Evolutionary conservation across 2,113 vertebrate genomes (phyloP).

Genomic region (Antennarius striatus): DNA sequence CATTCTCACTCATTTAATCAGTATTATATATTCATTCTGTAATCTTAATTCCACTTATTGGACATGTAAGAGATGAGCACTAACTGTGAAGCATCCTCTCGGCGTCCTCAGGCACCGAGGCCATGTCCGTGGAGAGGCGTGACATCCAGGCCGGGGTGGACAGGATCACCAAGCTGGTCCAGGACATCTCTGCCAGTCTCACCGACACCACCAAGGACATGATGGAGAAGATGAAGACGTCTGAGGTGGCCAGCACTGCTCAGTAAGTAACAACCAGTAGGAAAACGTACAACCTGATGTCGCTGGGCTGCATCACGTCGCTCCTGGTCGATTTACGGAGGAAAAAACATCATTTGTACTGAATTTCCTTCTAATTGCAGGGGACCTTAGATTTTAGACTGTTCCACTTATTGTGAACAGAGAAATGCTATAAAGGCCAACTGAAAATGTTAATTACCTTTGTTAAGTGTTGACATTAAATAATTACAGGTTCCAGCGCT

Average conservation of each 20-base stretch:
- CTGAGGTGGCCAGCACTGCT: constrained; percentile 63
- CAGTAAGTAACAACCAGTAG: constrained; percentile 58
- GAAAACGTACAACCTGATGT: not conserved
- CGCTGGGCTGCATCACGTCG: too few species aligned
- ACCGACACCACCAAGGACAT: constrained; percentile 41
- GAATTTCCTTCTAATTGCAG: too few species aligned
- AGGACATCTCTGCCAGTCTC: constrained; percentile 49
- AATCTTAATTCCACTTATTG: not conserved
- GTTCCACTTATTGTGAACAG: too few species aligned
- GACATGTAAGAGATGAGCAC: not conserved
- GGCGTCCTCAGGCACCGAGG: constrained; percentile 57
- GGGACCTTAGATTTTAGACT: too few species aligned
- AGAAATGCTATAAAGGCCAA: too few species aligned
- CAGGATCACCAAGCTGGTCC: constrained; percentile 55
- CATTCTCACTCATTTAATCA: not conserved
- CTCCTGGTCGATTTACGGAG: not conserved
- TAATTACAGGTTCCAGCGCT: too few species aligned
- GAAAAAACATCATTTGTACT: too few species aligned
- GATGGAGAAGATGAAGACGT: constrained; percentile 63
- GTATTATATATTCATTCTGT: not conserved
- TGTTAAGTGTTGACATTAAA: too few species aligned
- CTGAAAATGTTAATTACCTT: too few species aligned
- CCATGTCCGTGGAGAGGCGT: constrained; percentile 65
- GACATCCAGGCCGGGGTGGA: constrained; percentile 56
- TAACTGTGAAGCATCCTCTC: not conserved